Conservation (phyloP, 2,113 vertebrate genomes). For the Lethenteron reissneri region DNA sequence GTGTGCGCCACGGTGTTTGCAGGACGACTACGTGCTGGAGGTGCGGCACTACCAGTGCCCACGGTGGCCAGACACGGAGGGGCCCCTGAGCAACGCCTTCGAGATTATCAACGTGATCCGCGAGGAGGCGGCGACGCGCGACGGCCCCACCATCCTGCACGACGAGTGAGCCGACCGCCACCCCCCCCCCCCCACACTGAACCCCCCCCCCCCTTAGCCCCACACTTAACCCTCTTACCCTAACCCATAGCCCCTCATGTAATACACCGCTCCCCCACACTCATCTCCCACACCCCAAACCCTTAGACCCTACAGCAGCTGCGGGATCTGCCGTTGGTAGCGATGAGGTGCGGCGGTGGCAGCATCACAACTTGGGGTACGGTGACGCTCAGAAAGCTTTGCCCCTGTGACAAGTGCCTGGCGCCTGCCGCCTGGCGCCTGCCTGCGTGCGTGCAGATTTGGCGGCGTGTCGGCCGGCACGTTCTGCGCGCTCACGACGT, state of each 20-base stretch:
- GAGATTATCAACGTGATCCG: constrained; percentile 97
- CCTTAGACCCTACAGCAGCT: neutral
- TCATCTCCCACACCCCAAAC: constrained; percentile 12
- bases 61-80: constrained; percentile 88
- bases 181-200: neutral
- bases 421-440: constrained; percentile 6
- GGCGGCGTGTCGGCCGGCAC: constrained; percentile 82
- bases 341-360: neutral
- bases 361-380: neutral
- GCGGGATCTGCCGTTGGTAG: neutral
- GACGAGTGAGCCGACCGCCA: constrained; percentile 61
- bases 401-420: constrained; percentile 15
- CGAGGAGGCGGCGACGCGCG: constrained; percentile 87
- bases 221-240: constrained; percentile 10
- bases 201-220: neutral
- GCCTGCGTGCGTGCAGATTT: constrained; percentile 31
- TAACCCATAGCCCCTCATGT: neutral
- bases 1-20: constrained; percentile 6
- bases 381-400: constrained; percentile 14
- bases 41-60: constrained; percentile 96
- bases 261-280: neutral
- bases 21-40: constrained; percentile 96
- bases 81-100: constrained; percentile 82
- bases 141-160: constrained; percentile 90
- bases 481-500: constrained; percentile 73